Evolutionary conservation across 2,797 vertebrate species (phyloP).

Genomic region (Alfaro cultratus): DNA sequence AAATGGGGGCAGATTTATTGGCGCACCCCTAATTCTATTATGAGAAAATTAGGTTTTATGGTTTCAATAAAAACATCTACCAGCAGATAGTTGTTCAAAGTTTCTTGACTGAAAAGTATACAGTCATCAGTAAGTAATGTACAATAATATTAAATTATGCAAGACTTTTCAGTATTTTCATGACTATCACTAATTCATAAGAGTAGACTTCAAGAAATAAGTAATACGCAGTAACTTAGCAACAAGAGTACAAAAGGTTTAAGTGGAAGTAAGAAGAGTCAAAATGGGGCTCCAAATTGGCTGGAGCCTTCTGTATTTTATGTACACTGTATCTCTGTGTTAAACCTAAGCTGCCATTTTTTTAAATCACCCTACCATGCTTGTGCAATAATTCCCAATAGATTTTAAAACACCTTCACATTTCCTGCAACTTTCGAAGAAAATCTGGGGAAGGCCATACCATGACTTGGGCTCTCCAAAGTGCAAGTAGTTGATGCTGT

Average conservation of each 20-base stretch:
- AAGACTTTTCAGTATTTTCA: too few species aligned
- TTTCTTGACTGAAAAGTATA: too few species aligned
- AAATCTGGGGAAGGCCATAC: slow-evolving; percentile 71
- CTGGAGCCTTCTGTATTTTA: neutral
- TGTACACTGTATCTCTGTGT: neutral
- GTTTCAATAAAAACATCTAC: neutral
- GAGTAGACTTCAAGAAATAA: too few species aligned
- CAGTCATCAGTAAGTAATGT: too few species aligned
- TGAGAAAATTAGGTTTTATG: neutral
- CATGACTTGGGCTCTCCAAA: slow-evolving; percentile 98
- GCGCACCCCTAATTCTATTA: neutral
- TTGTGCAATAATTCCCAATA: neutral
- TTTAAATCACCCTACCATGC: neutral
- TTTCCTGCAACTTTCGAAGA: neutral
- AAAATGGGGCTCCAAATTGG: neutral
- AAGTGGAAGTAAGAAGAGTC: neutral
- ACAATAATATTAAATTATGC: too few species aligned
- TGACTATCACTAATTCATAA: too few species aligned
- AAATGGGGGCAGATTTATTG: neutral
- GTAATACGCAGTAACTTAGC: neutral
- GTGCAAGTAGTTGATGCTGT: slow-evolving; percentile 98
- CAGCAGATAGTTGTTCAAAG: neutral
- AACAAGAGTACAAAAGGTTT: neutral
- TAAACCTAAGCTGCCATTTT: neutral
- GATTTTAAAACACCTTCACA: neutral